Evolutionary conservation across 2,888 invertebrate species (phyloP), one percentile per base, ranked within the genome.

Genomic region (Ornithoptera priamus): DNA sequence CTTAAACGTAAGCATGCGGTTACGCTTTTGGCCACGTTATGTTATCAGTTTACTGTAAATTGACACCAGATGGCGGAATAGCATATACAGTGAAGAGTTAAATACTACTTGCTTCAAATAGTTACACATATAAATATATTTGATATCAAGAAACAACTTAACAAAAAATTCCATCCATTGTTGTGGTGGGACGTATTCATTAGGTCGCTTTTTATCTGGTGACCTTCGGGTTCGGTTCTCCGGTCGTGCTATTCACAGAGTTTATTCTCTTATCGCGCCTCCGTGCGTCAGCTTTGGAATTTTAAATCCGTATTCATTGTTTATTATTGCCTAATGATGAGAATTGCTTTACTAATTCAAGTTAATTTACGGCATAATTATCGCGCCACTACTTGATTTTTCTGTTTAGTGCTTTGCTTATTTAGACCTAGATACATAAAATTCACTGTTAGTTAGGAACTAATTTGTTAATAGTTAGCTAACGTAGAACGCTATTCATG

Each of bases 111-210:
- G 46, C 15, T 17, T 15, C 2, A 46, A 12, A 46, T 46, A 46
- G 30, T 30, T 4, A 30, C 3, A 46, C 2, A 46, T 46, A 46
- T 46, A 15, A 3, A 15, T 46, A 42, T 42, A 46, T 3, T 15
- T 2, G 15, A 12, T 1, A 15, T 46, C 46, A 46, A 46, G 46
- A 46, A 15, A 12, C 12, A 12, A 46, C 46, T 15, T 1, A 59
- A 59, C 46, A 65, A 66, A 30, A 12, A 46, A 5, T 0, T 20
- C 58, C 22, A 78, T 77, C 75, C 72, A 72, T 74, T 68, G 65
- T 74, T 64, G 65, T 59, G 42, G 53, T 24, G 59, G 46, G 56
- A 46, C 24, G 63, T 62, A 46, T 53, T 59, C 62, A 50, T 53
- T 60, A 65, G 8, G 24, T 50, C 59, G 20, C 20, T 53, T 58